phyloP scores from a whole-genome alignment of 2,113 vertebrate genomes.

The Crocuta crocuta region DNA sequence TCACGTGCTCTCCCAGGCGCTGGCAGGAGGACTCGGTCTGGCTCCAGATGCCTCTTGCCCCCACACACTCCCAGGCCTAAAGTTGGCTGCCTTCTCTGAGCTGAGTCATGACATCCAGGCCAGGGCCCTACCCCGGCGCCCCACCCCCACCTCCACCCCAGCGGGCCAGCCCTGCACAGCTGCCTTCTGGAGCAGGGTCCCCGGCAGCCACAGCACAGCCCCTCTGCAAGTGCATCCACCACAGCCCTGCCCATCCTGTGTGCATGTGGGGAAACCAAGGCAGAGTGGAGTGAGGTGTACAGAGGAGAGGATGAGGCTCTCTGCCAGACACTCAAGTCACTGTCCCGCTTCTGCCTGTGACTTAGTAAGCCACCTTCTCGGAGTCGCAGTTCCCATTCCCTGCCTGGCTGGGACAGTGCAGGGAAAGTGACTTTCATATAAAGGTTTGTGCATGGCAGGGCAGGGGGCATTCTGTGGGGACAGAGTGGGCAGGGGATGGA shows the following conservation, averaged over 20 bases:
- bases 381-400: not conserved
- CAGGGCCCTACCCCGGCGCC: not conserved
- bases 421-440: not conserved
- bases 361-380: not conserved
- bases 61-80: not conserved
- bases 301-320: not conserved
- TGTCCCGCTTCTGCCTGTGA: not conserved
- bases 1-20: not conserved
- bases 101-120: conserved; percentile 68
- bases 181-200: not conserved
- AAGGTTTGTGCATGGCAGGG: not conserved
- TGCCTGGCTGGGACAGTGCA: not conserved
- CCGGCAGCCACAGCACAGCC: not conserved
- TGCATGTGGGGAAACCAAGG: conserved; percentile 13
- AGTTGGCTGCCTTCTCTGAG: conserved; percentile 45
- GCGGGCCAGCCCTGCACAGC: not conserved
- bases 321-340: not conserved
- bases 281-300: not conserved
- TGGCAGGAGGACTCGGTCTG: not conserved
- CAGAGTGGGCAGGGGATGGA: not conserved
- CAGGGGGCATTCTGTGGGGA: not conserved
- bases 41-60: conserved; percentile 26
- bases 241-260: not conserved
- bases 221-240: not conserved
- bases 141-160: not conserved